Percentiles rank a stretch among this genome's conserved stretches.
These are phyloP conservation scores for Heliconius nattereri DNA, from an alignment of 1,140 invertebrate genomes.

Conservation along the genomic window DNA sequence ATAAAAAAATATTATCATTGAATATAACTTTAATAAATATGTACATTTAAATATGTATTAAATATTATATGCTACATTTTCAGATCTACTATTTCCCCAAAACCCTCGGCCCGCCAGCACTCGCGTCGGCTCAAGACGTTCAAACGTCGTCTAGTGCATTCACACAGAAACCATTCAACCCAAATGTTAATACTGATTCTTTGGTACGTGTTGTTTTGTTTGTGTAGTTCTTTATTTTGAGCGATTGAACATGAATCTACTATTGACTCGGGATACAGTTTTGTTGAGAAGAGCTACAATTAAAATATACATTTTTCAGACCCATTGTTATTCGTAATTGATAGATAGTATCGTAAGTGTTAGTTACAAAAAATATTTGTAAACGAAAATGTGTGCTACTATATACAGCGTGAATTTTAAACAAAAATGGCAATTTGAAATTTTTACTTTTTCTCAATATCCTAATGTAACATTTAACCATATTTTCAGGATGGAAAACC, in stretches of 20 bases:
- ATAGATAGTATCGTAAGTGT: too few relatives aligned
- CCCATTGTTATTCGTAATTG: too few relatives aligned
- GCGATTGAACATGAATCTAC: too few relatives aligned
- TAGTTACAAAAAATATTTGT: too few relatives aligned
- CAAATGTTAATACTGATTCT: constrained; percentile 58
- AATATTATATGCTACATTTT: not conserved
- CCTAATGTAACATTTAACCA: not conserved
- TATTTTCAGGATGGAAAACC: constrained; percentile 65
- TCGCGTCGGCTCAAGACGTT: constrained; percentile 66
- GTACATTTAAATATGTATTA: too few relatives aligned
- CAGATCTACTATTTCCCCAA: constrained; percentile 77
- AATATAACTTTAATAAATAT: not conserved
- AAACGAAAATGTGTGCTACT: too few relatives aligned
- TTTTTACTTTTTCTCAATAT: not conserved
- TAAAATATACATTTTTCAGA: too few relatives aligned
- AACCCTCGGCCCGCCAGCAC: constrained; percentile 67
- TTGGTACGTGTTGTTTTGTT: constrained; percentile 45
- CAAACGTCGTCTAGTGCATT: constrained; percentile 54
- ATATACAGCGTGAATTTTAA: too few relatives aligned
- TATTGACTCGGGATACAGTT: too few relatives aligned
- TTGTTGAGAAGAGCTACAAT: too few relatives aligned
- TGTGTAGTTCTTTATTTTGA: too few relatives aligned
- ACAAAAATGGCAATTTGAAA: too few relatives aligned
- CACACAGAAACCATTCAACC: constrained; percentile 62
- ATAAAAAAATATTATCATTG: not conserved